Evolutionary conservation across 2,797 vertebrate genomes (phyloP).

Genomic region (Phoeniculus purpureus): DNA sequence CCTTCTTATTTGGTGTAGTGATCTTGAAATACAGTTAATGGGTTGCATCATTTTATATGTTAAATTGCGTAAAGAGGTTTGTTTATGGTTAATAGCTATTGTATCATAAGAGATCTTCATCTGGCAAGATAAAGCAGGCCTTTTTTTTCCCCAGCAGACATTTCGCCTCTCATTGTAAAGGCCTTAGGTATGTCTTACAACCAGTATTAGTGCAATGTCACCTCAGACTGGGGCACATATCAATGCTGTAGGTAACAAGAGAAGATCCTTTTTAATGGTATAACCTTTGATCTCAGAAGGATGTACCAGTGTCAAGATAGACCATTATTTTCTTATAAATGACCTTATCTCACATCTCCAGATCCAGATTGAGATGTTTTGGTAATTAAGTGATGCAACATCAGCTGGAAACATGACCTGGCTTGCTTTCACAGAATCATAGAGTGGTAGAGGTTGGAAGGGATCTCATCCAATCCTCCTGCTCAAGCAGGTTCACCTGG

Average conservation of each 20-base stretch:
- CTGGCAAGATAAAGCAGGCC: neutral
- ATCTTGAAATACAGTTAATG: neutral
- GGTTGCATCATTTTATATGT: neutral
- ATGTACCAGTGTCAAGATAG: neutral
- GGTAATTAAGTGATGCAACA: neutral
- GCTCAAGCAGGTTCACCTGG: no score
- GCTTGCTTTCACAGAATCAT: neutral
- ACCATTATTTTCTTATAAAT: neutral
- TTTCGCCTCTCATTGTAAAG: neutral
- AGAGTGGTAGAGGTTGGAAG: no score
- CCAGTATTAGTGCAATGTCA: neutral
- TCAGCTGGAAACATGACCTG: neutral
- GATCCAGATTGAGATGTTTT: neutral
- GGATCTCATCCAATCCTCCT: no score
- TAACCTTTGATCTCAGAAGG: neutral
- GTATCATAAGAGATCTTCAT: neutral
- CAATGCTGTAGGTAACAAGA: neutral
- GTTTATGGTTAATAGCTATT: neutral
- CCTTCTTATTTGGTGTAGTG: neutral
- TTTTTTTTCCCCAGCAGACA: neutral
- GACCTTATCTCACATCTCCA: neutral
- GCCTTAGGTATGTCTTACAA: neutral
- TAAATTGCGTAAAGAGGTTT: neutral
- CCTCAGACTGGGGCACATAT: neutral
- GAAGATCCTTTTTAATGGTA: neutral